phyloP scores from a whole-genome alignment of 1,140 invertebrate species.

The Charaxes varanes region DNA sequence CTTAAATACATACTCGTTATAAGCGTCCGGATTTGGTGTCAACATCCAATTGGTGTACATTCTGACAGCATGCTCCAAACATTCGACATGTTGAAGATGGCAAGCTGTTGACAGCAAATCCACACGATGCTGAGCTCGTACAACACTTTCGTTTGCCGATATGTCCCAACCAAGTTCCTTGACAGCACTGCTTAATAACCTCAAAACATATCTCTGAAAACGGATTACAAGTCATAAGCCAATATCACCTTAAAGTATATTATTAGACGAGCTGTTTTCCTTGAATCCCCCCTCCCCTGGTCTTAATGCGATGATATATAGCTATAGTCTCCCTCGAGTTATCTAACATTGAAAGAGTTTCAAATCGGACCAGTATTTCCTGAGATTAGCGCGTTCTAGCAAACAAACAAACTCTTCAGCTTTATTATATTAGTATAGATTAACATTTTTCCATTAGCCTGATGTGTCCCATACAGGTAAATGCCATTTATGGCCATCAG shows the following conservation, averaged over 20 bases:
- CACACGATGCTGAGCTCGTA: constrained; percentile 80
- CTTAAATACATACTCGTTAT: constrained; percentile 85
- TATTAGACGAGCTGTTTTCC: neutral
- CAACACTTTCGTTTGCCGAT: constrained; percentile 76
- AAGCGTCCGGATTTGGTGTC: constrained; percentile 78
- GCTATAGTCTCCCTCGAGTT: too few species aligned
- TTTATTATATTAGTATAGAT: too few species aligned
- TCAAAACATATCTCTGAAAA: constrained; percentile 79
- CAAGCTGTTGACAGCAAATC: constrained; percentile 81
- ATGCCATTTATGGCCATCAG: too few species aligned
- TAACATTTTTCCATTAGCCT: too few species aligned
- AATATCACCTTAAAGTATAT: too few species aligned
- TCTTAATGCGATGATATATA: too few species aligned
- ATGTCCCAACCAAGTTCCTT: constrained; percentile 80
- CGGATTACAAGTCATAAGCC: too few species aligned
- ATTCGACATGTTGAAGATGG: constrained; percentile 80
- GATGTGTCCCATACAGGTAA: too few species aligned
- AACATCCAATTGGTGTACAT: constrained; percentile 84
- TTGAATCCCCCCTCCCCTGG: neutral
- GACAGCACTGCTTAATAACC: constrained; percentile 79
- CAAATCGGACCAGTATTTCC: too few species aligned
- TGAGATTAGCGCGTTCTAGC: too few species aligned
- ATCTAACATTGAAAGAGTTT: too few species aligned
- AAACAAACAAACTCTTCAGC: too few species aligned
- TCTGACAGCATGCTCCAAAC: constrained; percentile 78